These are phyloP conservation scores for Leptothorax acervorum DNA, from an alignment of 2,888 invertebrate species.

Conservation along the genomic window DNA sequence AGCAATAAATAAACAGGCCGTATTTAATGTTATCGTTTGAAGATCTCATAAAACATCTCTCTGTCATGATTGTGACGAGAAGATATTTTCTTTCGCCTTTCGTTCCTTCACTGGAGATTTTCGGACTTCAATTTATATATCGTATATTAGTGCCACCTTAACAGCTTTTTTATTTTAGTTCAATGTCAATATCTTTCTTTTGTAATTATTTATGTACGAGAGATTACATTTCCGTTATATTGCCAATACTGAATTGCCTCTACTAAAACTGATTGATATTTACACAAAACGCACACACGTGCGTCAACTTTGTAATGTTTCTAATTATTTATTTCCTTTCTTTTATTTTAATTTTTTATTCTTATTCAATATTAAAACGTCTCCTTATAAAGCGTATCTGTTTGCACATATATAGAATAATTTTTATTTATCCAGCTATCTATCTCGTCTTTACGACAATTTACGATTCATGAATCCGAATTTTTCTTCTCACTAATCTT, in stretches of 20 bases:
- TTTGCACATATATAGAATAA: background rate
- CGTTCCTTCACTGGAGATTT: background rate
- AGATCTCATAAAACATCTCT: slow-evolving; percentile 68
- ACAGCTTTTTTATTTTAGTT: slow-evolving; percentile 24
- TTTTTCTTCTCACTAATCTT: background rate
- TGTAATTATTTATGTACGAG: slow-evolving; percentile 7
- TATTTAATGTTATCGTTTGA: slow-evolving; percentile 72
- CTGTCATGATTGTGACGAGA: slow-evolving; percentile 29
- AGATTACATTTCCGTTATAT: slow-evolving; percentile 19
- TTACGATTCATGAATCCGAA: background rate
- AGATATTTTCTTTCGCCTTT: slow-evolving; percentile 54
- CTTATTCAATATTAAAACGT: background rate
- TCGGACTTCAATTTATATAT: slow-evolving; percentile 8
- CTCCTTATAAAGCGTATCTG: background rate
- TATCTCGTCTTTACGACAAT: background rate
- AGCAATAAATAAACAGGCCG: slow-evolving; percentile 68
- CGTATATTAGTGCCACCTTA: background rate
- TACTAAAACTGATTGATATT: background rate
- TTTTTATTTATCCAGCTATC: slow-evolving; percentile 13
- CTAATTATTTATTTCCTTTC: background rate
- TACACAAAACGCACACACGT: background rate
- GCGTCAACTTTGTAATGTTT: background rate
- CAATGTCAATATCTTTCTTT: background rate
- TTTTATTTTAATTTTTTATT: background rate
- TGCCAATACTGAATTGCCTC: background rate